phyloP scores from a whole-genome alignment of 2,888 invertebrate species.

The Latheticus oryzae region DNA sequence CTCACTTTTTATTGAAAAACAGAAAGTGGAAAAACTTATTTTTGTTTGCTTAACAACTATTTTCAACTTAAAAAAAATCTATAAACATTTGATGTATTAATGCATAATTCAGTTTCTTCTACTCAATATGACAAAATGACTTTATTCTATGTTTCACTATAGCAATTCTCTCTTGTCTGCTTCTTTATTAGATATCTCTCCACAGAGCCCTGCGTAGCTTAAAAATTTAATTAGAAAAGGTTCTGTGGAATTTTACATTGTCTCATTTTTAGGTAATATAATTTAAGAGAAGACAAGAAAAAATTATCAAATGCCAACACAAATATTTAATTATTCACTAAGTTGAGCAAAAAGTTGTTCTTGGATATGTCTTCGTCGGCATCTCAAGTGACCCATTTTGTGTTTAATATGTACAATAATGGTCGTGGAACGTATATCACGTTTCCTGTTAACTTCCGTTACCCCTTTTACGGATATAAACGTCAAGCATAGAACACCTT shows the following conservation, averaged over 20 bases:
- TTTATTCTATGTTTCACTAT: not conserved
- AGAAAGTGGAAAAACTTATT: no score
- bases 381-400: conserved; percentile 4
- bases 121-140: not conserved
- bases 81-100: no score
- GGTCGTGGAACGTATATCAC: conserved; percentile 5
- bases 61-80: no score
- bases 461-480: conserved; percentile 12
- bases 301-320: no score
- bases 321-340: no score
- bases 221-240: conserved; percentile 2
- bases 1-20: no score
- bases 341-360: no score
- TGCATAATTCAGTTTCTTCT: not conserved
- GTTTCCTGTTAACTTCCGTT: conserved; percentile 4
- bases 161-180: not conserved
- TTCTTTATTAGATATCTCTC: not conserved
- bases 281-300: no score
- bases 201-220: not conserved
- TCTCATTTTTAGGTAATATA: no score
- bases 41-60: no score
- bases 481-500: conserved; percentile 12
- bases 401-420: conserved; percentile 13
- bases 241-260: no score
- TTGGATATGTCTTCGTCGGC: not conserved